phyloP scores from a whole-genome alignment of 2,888 invertebrate genomes.

The Galerucella nymphaeae region DNA sequence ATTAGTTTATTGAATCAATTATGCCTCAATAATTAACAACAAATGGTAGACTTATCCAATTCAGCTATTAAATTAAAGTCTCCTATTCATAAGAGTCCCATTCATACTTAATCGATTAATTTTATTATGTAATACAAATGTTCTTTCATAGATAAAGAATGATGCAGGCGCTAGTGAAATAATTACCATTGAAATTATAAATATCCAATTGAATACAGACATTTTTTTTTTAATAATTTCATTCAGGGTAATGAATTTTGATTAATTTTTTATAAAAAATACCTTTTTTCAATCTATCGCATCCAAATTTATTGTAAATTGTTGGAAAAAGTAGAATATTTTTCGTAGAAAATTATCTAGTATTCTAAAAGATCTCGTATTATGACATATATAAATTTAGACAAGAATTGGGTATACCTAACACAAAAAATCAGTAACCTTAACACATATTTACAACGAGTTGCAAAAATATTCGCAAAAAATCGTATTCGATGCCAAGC shows the following conservation, averaged over 20 bases:
- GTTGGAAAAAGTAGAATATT: no score
- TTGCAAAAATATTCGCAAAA: slow-evolving; percentile 19
- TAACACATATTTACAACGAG: slow-evolving; percentile 18
- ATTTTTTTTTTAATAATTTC: no score
- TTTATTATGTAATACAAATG: background rate
- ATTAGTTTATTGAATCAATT: background rate
- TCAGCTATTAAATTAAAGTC: background rate
- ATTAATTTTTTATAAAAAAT: no score
- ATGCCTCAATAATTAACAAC: background rate
- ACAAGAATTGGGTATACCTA: background rate
- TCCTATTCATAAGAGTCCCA: background rate
- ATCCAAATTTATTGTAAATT: no score
- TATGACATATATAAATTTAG: background rate
- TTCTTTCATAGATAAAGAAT: background rate
- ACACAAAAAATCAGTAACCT: slow-evolving; percentile 10
- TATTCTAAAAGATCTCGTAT: no score
- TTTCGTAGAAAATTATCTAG: no score
- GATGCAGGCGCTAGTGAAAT: background rate
- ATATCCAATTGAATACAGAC: background rate
- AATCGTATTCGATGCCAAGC: slow-evolving; percentile 18
- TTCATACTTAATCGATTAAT: background rate
- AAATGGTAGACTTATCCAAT: background rate
- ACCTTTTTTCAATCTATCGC: no score
- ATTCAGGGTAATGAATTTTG: no score
- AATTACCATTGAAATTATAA: background rate